Percentiles rank a stretch among this genome's conserved stretches.
These are phyloP conservation scores for Drosophila lacteicornis DNA, from an alignment of 1,140 invertebrate species.

Conservation along the genomic window DNA sequence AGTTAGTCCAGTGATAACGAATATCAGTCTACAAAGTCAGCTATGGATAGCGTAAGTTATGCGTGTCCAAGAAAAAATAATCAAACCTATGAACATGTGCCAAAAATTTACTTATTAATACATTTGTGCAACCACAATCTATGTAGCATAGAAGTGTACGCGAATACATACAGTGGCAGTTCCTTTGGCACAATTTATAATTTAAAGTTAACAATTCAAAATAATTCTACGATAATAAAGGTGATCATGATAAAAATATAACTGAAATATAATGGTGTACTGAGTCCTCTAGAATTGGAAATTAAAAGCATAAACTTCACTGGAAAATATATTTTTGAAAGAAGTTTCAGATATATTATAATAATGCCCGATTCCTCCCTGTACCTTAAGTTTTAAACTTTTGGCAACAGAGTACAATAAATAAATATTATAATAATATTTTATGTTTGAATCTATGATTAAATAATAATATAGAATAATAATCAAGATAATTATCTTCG, in stretches of 20 bases:
- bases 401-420: too few species aligned
- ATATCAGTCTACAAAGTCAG: conserved; percentile 18
- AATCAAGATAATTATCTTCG: not conserved
- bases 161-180: conserved; percentile 21
- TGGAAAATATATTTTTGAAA: not conserved
- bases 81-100: conserved; percentile 24
- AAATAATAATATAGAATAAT: too few species aligned
- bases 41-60: conserved; percentile 56
- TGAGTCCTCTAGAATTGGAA: not conserved
- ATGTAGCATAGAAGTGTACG: not conserved
- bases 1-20: conserved; percentile 45
- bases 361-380: too few species aligned
- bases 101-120: conserved; percentile 60
- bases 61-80: conserved; percentile 30
- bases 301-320: not conserved
- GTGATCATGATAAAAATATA: not conserved
- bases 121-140: conserved; percentile 28
- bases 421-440: not conserved
- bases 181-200: not conserved
- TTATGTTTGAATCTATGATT: too few species aligned
- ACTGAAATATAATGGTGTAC: not conserved
- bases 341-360: not conserved
- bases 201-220: conserved; percentile 5
- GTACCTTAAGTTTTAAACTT: too few species aligned
- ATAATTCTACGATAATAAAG: not conserved